Conservation (phyloP, 2,797 vertebrate species). For the Sebastes paucispinis region DNA sequence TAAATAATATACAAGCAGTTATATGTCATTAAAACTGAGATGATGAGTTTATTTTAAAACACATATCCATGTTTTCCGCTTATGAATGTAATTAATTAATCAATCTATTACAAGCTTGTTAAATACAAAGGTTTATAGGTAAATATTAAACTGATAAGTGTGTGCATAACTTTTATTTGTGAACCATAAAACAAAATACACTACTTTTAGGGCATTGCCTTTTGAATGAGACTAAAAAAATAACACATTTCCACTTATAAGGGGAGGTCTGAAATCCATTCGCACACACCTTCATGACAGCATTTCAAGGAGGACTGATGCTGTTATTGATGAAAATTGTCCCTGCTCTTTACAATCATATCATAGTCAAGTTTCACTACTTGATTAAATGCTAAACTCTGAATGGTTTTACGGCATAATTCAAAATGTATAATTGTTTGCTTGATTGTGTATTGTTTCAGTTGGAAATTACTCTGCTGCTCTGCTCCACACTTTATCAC, state of each 20-base stretch:
- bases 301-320: too few species aligned
- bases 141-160: too few species aligned
- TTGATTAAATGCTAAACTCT: background rate
- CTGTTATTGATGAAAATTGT: background rate
- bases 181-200: too few species aligned
- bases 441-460: background rate
- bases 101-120: too few species aligned
- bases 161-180: too few species aligned
- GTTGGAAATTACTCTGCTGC: background rate
- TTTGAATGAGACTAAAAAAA: background rate
- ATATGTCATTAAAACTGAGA: background rate
- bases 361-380: background rate
- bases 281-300: too few species aligned
- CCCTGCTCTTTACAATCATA: background rate
- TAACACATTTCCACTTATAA: background rate
- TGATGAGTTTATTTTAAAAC: too few species aligned
- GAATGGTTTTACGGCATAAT: background rate
- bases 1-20: background rate
- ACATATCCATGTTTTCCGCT: too few species aligned
- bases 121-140: too few species aligned
- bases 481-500: background rate
- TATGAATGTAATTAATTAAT: too few species aligned
- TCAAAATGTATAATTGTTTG: background rate
- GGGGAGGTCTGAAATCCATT: background rate
- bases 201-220: too few species aligned